These are phyloP conservation scores for Gavia stellata DNA, from an alignment of 2,113 vertebrate genomes.

Conservation along the genomic window DNA sequence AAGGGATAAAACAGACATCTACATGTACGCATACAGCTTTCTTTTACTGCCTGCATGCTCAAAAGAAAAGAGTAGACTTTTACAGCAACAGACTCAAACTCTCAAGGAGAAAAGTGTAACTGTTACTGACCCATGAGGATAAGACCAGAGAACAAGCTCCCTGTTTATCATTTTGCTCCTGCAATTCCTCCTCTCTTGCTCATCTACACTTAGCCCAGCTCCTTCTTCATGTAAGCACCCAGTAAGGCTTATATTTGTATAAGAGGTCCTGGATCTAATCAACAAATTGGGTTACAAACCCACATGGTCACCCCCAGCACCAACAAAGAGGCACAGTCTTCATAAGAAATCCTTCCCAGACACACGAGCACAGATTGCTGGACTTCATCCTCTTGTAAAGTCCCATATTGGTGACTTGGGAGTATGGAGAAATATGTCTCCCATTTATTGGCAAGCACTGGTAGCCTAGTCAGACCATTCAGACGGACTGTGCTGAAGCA, in stretches of 20 bases:
- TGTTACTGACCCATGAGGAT: not conserved
- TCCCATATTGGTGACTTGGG: not conserved
- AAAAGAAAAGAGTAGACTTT: not conserved
- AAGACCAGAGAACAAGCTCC: not conserved
- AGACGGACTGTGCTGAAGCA: not conserved
- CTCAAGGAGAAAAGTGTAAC: not conserved
- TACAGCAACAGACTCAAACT: not conserved
- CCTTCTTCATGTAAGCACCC: not conserved
- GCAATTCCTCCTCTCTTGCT: not conserved
- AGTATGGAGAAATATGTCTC: not conserved
- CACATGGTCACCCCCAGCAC: not conserved
- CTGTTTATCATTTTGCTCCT: not conserved
- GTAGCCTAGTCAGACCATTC: not conserved
- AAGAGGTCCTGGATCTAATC: not conserved
- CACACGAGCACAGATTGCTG: not conserved
- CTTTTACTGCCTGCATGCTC: not conserved
- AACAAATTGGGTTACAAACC: not conserved
- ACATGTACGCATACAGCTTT: not conserved
- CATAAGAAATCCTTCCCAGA: not conserved
- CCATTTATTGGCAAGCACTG: not conserved
- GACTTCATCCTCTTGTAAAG: not conserved
- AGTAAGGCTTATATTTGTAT: not conserved
- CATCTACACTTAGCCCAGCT: not conserved
- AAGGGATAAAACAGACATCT: not conserved
- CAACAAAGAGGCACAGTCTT: not conserved